Evolutionary conservation across 2,113 vertebrate species (phyloP).

Genomic region (Silurus glanis): DNA sequence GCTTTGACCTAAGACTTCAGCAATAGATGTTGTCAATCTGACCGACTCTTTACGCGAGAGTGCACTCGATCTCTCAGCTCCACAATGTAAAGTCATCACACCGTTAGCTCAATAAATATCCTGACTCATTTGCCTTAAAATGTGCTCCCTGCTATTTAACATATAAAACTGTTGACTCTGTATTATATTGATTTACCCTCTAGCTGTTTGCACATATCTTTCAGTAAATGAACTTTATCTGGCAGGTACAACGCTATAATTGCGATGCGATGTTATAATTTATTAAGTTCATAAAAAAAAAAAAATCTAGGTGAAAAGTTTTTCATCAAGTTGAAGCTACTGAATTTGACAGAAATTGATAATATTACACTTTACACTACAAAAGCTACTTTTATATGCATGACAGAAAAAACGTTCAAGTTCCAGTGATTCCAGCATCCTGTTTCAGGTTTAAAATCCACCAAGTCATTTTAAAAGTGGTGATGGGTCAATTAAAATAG

Average conservation of each 20-base stretch:
- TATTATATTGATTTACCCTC: conserved; percentile 26
- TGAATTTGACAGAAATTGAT: not conserved
- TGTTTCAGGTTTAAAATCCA: conserved; percentile 14
- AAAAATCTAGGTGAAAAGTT: not conserved
- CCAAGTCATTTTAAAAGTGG: conserved; percentile 33
- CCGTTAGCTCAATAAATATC: conserved; percentile 24
- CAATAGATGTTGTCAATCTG: conserved; percentile 39
- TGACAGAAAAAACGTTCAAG: not conserved
- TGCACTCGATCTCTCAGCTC: conserved; percentile 1
- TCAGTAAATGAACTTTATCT: conserved; percentile 14
- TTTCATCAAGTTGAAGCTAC: not conserved
- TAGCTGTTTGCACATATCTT: conserved; percentile 28
- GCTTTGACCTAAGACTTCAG: conserved; percentile 55
- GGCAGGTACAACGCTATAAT: not conserved
- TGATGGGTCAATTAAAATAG: conserved; percentile 54
- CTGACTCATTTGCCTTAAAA: conserved; percentile 18
- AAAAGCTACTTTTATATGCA: not conserved
- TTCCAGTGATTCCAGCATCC: not conserved
- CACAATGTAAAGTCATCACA: conserved; percentile 4
- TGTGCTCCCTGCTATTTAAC: conserved; percentile 14
- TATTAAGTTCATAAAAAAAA: not conserved
- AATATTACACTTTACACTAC: not conserved
- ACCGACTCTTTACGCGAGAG: conserved; percentile 34
- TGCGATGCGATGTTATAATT: conserved; percentile 6
- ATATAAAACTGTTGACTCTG: not conserved